Evolutionary conservation across 2,888 invertebrate species (phyloP).

Genomic region (Mayetiola destructor): DNA sequence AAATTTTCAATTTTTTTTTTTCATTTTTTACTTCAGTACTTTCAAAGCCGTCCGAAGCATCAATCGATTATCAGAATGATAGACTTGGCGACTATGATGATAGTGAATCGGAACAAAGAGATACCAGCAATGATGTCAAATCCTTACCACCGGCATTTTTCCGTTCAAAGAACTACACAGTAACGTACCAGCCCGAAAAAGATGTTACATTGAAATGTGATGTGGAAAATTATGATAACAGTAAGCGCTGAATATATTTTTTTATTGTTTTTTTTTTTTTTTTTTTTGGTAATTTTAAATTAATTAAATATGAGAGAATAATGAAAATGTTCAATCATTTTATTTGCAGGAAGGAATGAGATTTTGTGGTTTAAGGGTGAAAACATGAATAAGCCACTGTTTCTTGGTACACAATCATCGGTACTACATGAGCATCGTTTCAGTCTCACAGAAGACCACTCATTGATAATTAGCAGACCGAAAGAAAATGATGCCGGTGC

Average conservation of each 20-base stretch:
- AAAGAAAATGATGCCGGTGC: constrained; percentile 25
- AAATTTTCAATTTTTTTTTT: not conserved
- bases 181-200: constrained; percentile 24
- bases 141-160: not conserved
- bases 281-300: too few relatives aligned
- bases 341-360: constrained; percentile 25
- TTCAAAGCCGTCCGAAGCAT: not conserved
- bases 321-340: too few relatives aligned
- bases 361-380: constrained; percentile 31
- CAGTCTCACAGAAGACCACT: constrained; percentile 26
- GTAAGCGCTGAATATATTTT: too few relatives aligned
- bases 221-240: constrained; percentile 26
- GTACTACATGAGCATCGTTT: constrained; percentile 20
- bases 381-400: too few relatives aligned
- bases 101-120: not conserved
- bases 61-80: not conserved
- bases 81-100: not conserved
- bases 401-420: constrained; percentile 23
- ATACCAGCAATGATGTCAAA: too few relatives aligned
- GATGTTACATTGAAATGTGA: constrained; percentile 28
- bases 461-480: constrained; percentile 24
- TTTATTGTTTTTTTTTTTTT: too few relatives aligned
- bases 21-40: not conserved
- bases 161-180: not conserved
- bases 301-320: too few relatives aligned